Percentiles rank a stretch among this genome's conserved stretches.
Conservation (phyloP, 2,113 vertebrate genomes). For the Cheirogaleus medius region DNA sequence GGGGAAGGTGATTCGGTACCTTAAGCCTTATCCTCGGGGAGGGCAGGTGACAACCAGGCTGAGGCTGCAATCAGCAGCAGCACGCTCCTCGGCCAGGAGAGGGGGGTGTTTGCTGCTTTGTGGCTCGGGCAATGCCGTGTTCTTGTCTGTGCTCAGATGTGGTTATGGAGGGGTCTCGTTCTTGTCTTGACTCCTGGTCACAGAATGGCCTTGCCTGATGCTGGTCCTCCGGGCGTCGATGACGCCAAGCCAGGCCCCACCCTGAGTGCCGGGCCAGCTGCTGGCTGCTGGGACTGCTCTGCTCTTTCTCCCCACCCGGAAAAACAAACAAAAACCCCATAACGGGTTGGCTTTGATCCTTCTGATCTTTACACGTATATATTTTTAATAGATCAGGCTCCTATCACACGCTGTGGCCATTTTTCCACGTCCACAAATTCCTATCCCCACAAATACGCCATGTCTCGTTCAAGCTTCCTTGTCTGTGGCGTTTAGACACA, state of each 20-base stretch:
- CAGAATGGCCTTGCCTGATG: background rate
- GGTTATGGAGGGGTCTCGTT: background rate
- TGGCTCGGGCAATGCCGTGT: background rate
- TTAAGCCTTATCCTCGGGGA: background rate
- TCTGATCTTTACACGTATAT: background rate
- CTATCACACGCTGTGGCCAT: background rate
- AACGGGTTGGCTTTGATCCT: background rate
- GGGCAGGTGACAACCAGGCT: background rate
- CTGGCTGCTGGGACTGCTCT: background rate
- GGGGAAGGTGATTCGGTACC: background rate
- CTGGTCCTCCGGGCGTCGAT: background rate
- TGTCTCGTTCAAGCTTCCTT: background rate
- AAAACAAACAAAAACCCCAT: background rate
- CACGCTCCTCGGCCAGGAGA: background rate
- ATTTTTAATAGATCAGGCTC: background rate
- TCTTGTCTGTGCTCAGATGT: background rate
- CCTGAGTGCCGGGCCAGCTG: background rate
- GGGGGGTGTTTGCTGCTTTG: background rate
- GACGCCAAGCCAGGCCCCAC: background rate
- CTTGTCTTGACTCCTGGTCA: background rate
- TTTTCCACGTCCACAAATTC: background rate
- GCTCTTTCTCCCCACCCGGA: background rate
- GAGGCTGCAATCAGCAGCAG: no score
- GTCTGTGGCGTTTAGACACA: background rate
- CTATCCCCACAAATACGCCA: accelerated